phyloP scores from a whole-genome alignment of 2,888 invertebrate genomes.

The Gastracanthus pulcherrimus region DNA sequence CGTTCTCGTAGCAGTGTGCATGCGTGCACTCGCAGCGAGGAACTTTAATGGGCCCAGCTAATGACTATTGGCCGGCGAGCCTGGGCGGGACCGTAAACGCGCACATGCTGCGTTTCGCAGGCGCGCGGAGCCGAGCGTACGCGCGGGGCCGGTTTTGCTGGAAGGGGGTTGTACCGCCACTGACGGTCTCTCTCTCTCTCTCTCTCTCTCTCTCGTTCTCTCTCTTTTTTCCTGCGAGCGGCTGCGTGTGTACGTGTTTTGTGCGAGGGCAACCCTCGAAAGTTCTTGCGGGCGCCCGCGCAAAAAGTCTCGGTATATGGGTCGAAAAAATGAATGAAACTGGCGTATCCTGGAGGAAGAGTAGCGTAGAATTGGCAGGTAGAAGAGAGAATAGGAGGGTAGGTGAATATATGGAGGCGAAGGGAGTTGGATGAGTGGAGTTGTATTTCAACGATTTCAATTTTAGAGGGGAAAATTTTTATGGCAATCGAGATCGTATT shows the following conservation, averaged over 20 bases:
- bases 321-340: constrained; percentile 8
- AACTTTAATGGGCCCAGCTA: constrained; percentile 77
- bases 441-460: constrained; percentile 11
- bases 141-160: constrained; percentile 54
- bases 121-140: constrained; percentile 15
- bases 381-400: too few species aligned
- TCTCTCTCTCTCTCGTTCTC: not conserved
- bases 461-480: constrained; percentile 15
- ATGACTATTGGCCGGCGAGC: constrained; percentile 77
- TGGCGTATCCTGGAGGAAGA: too few species aligned
- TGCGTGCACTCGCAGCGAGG: constrained; percentile 69
- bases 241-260: not conserved
- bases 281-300: not conserved
- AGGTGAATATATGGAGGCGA: too few species aligned
- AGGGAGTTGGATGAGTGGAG: not conserved
- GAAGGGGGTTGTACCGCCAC: constrained; percentile 46
- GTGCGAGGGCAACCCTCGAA: not conserved
- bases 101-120: constrained; percentile 59
- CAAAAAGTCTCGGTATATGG: not conserved
- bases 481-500: constrained; percentile 24
- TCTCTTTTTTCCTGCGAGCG: not conserved
- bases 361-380: too few species aligned
- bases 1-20: constrained; percentile 35
- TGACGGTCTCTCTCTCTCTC: not conserved
- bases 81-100: constrained; percentile 76